A percentile compares a stretch with the other conserved stretches of the same genome.
Conservation (phyloP, 30 jellyfish, hydroid and myxozoan species). For the Morbakka virulenta region DNA sequence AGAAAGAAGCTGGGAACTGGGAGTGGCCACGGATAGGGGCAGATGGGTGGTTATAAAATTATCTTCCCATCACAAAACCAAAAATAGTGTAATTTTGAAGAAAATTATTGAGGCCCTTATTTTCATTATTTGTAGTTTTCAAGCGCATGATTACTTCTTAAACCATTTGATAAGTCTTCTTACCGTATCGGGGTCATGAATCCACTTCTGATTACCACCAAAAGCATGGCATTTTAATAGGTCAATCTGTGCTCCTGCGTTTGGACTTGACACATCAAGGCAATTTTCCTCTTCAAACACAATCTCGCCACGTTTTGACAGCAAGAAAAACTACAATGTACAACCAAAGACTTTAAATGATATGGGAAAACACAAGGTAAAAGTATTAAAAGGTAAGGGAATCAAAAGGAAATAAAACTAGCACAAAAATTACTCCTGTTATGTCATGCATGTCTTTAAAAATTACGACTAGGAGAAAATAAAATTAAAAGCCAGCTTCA, state of each 20-base stretch:
- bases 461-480: not conserved
- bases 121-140: not conserved
- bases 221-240: constrained; percentile 83
- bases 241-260: constrained; percentile 69
- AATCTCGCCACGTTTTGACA: constrained; percentile 81
- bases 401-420: not conserved
- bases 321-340: constrained; percentile 61
- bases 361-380: not conserved
- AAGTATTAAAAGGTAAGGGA: not conserved
- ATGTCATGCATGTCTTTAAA: too few species aligned
- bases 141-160: not conserved
- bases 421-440: too few species aligned
- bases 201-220: constrained; percentile 92
- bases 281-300: constrained; percentile 88
- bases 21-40: too few species aligned
- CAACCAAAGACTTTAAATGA: not conserved
- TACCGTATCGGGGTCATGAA: constrained; percentile 63
- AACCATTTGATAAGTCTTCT: not conserved
- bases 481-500: too few species aligned
- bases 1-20: too few species aligned
- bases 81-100: too few species aligned
- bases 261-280: constrained; percentile 76
- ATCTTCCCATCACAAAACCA: too few species aligned
- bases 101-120: too few species aligned
- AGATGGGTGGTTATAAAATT: too few species aligned